Evolutionary conservation across 2,888 invertebrate genomes (phyloP), one percentile per base, ranked within the genome.

Genomic region (Limnephilus lunatus): DNA sequence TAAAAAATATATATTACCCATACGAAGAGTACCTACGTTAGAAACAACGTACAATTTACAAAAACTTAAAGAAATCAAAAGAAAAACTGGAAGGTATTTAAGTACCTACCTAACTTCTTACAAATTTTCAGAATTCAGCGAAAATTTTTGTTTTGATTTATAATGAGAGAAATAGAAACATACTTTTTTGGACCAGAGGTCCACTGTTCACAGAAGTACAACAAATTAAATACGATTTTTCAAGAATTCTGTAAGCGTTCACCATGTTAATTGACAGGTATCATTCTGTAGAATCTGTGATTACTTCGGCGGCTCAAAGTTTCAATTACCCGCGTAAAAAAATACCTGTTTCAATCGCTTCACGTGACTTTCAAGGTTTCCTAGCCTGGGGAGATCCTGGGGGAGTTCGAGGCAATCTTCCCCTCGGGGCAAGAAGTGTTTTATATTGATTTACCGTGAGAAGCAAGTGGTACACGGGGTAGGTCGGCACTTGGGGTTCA

Each of bases 381-480:
- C 25, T n/a, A n/a, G 68, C 31, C 83, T n/a, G 25, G 19, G 83
- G 32, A 19, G 15, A 12, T 15, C 31, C 83, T n/a, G 25, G 19
- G 83, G 32, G 32, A 35, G n/a, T 15, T 35, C 15, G 19, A 83
- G 83, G 19, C 83, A 83, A 11, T 25, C 35, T 19, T 83, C 83
- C 83, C 83, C 32, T 32, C 32, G 83, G 83, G 83, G 68, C 83
- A 25, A 68, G 11, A 35, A 83, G 83, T 83, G 83, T 83, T 83
- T 39, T 83, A 39, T 83, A 83, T 83, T n/a, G 83, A 83, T 83
- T 83, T 83, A 83, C 39, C 83, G 83, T 83, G 83, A 39, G 83
- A 83, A 83, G 39, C 19, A 39, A n/a, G 35, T 68, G 68, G 68
- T n/a, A 68, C 68, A n/a, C 68, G 68, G 68, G 68, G 68, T 68